Conservation (phyloP, 2,113 vertebrate genomes). For the Stegastes partitus region DNA sequence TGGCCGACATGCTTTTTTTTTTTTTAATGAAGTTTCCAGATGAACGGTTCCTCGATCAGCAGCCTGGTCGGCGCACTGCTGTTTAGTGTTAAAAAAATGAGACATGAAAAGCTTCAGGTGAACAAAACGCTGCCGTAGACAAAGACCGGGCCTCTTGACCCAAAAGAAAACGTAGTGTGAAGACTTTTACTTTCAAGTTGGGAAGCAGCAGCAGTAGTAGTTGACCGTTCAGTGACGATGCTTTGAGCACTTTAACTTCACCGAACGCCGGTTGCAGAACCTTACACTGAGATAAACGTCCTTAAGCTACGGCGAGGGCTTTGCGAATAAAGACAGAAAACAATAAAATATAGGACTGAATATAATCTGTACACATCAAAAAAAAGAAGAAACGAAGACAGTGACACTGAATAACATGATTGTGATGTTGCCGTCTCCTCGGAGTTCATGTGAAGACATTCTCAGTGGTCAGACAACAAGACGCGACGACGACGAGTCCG, state of each 20-base stretch:
- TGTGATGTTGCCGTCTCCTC: constrained; percentile 63
- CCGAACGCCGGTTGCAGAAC: constrained; percentile 42
- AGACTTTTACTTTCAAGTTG: constrained; percentile 64
- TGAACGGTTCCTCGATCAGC: background rate
- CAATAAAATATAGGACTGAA: constrained; percentile 72
- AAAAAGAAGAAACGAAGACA: constrained; percentile 45
- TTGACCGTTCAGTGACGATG: constrained; percentile 47
- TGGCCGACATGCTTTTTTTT: background rate
- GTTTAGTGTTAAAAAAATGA: background rate
- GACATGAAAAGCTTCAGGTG: background rate
- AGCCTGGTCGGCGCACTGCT: background rate
- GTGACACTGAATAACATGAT: constrained; percentile 67
- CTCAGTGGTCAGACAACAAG: constrained; percentile 91
- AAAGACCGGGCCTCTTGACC: background rate
- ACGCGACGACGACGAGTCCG: constrained; percentile 30
- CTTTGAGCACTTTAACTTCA: constrained; percentile 59
- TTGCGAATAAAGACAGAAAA: constrained; percentile 27
- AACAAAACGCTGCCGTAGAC: background rate
- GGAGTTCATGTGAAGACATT: constrained; percentile 81
- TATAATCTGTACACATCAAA: constrained; percentile 77
- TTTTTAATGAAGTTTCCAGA: background rate
- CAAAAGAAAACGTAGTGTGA: constrained; percentile 29
- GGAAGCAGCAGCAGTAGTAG: constrained; percentile 73
- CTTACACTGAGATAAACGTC: constrained; percentile 59
- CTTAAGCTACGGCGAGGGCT: constrained; percentile 52